phyloP scores from a whole-genome alignment of 2,797 vertebrate genomes.

The Propithecus deckenii region DNA sequence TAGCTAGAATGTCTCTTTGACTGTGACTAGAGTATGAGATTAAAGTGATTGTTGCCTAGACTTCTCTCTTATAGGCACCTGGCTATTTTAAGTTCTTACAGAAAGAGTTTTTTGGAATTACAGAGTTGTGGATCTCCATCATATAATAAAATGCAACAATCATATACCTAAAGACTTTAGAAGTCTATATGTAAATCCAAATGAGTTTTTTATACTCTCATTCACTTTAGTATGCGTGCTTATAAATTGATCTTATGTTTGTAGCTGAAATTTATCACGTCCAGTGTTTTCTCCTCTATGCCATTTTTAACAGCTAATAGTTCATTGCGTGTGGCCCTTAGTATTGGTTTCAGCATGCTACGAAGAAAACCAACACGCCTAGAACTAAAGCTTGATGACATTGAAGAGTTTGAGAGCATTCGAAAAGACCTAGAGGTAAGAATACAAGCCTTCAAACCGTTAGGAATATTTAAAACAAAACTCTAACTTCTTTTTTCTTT shows the following conservation, averaged over 20 bases:
- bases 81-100: background rate
- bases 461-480: background rate
- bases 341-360: conserved; percentile 86
- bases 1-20: conserved; percentile 6
- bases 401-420: conserved; percentile 95
- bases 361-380: conserved; percentile 95
- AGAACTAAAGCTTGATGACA: conserved; percentile 96
- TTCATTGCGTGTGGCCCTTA: background rate
- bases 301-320: conserved; percentile 21
- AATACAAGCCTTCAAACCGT: background rate
- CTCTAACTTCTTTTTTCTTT: background rate
- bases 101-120: background rate
- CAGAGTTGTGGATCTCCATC: background rate
- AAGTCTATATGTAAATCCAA: background rate
- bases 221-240: background rate
- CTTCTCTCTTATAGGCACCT: conserved; percentile 16
- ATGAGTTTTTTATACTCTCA: background rate
- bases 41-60: conserved; percentile 27
- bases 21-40: background rate
- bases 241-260: conserved; percentile 2
- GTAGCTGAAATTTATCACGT: background rate
- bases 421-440: conserved; percentile 96
- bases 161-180: background rate
- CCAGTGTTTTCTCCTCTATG: conserved; percentile 1
- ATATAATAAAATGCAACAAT: background rate